Evolutionary conservation across 2,888 invertebrate species (phyloP).

Genomic region (Oithona nana): DNA sequence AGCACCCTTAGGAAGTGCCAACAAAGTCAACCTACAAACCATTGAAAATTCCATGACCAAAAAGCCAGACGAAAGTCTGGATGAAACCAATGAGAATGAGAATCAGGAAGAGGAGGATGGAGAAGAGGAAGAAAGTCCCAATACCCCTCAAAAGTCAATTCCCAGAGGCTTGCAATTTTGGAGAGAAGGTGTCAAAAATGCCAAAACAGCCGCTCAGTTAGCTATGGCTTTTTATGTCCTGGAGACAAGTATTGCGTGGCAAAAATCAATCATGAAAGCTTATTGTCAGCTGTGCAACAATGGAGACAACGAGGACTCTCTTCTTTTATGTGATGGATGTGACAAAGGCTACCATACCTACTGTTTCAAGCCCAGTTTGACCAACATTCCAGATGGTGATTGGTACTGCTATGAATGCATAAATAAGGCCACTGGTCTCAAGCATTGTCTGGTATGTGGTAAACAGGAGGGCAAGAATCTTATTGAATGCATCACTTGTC

Average conservation of each 20-base stretch:
- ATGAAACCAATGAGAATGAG: conserved; percentile 8
- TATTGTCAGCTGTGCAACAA: conserved; percentile 92
- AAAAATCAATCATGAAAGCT: conserved; percentile 99
- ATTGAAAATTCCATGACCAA: conserved; percentile 20
- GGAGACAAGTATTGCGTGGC: conserved; percentile 89
- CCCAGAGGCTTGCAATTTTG: conserved; percentile 52
- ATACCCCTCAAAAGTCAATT: conserved; percentile 23
- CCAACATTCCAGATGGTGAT: conserved; percentile 88
- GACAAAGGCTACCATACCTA: conserved; percentile 97
- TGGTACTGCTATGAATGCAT: conserved; percentile 39
- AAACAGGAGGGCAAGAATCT: conserved; percentile 45
- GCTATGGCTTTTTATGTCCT: conserved; percentile 73
- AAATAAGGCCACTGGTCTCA: conserved; percentile 69
- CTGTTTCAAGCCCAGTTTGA: conserved; percentile 92
- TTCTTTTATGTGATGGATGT: conserved; percentile 88
- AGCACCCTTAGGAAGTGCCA: conserved; percentile 53
- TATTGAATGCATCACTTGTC: conserved; percentile 72
- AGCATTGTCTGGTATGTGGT: conserved; percentile 87
- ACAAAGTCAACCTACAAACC: conserved; percentile 2
- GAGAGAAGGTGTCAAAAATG: conserved; percentile 68
- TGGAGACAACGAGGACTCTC: conserved; percentile 86
- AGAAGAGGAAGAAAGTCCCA: conserved; percentile 26
- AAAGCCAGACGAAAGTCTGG: conserved; percentile 21
- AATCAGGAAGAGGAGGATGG: conserved; percentile 21
- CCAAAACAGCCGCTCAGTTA: conserved; percentile 70